Base-by-base conservation (phyloP, 2,797 vertebrate species). In the Sebastiscus tertius region DNA sequence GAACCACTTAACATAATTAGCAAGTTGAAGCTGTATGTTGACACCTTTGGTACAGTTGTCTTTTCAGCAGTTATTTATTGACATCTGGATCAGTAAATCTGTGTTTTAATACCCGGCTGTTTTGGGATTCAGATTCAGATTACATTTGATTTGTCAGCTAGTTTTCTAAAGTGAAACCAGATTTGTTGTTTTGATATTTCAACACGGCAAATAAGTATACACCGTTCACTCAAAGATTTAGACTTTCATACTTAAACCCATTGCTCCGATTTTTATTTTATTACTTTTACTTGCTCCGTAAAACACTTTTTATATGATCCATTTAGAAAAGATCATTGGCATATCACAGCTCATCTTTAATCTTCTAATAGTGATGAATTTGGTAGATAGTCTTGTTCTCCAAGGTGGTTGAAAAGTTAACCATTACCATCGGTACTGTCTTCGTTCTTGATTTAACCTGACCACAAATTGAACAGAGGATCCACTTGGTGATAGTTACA, bases 61-160 rank as follows among this genome's bases (percentile, higher is more conserved):
- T 62, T 73, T 36, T 36, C 12, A 34, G 22, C 34, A 31, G 20
- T 54, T 75, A 10, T 83, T 74, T 68, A 66, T 84, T 29, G 12
- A 31, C 8, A 31, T 26, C 29, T 58, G 42, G 9, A 18, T 33
- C 24, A 36, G n/a, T 74, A 67, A 70, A 73, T 67, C 12, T 24
- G 26, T 24, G 26, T 67, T 49, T 77, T 67, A 69, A 67, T 49
- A 14, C 49, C 22, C 1, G 0, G 20, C 55, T 72, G 18, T 58
- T 64, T 27, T 2, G 27, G 26, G 34, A 66, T 8, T 20, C 18
- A 0, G 9, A 11, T 49, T 61, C 7, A 60, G 29, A 54, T 13
- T 22, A 20, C 20, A 39, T 56, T 24, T 26, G 11, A 20, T 42
- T 29, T 39, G 27, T 72, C 20, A 4, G 18, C 46, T 71, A 77